These are phyloP conservation scores for Argopecten irradians DNA, from an alignment of 1,140 invertebrate genomes.

Conservation along the genomic window DNA sequence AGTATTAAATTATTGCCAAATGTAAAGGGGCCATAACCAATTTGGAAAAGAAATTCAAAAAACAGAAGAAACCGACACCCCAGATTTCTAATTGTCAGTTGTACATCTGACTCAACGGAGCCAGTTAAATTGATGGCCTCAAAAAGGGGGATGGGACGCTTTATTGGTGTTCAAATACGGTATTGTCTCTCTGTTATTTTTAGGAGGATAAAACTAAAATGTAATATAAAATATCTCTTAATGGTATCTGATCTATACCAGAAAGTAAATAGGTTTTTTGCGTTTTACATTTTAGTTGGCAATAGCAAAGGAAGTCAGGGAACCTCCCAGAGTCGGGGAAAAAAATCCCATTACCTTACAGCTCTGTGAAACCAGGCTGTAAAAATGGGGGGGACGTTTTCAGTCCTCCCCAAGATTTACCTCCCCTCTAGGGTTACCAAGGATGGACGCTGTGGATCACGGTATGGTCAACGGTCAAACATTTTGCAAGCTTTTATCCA, in stretches of 20 bases:
- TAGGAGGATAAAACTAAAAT: no score
- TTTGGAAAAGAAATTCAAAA: no score
- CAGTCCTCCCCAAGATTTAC: conserved; percentile 36
- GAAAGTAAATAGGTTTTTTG: no score
- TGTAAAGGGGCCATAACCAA: no score
- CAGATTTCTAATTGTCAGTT: no score
- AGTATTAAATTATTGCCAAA: no score
- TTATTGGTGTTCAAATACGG: not conserved
- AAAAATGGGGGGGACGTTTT: conserved; percentile 36
- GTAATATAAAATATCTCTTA: no score
- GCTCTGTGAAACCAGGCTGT: conserved; percentile 53
- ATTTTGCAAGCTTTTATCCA: conserved; percentile 42
- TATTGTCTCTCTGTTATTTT: not conserved
- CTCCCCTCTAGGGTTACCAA: conserved; percentile 37
- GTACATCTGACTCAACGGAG: no score
- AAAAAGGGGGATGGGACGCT: not conserved
- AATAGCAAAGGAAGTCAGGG: conserved; percentile 59
- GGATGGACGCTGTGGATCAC: conserved; percentile 32
- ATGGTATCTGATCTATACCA: no score
- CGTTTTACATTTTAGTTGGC: conserved; percentile 54
- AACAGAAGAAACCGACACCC: no score
- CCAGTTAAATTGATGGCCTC: no score
- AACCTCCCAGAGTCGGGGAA: conserved; percentile 61
- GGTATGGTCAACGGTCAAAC: conserved; percentile 26
- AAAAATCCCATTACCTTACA: conserved; percentile 71